Percentiles rank a stretch among this genome's conserved stretches.
These are phyloP conservation scores for Merodon equestris DNA, from an alignment of 2,888 invertebrate species.

Conservation along the genomic window DNA sequence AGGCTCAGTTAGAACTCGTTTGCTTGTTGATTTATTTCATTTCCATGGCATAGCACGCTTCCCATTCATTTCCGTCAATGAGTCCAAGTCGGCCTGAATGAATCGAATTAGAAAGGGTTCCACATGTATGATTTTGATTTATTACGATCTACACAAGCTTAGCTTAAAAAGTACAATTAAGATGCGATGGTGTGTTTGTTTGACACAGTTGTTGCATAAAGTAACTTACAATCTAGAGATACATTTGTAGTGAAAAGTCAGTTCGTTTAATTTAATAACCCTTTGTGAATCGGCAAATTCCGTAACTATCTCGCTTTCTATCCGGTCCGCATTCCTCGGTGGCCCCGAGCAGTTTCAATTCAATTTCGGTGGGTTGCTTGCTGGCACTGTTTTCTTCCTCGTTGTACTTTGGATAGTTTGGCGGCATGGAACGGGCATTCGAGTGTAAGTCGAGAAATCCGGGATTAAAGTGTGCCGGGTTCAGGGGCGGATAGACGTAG, in stretches of 20 bases:
- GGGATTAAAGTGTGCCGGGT: conserved; percentile 49
- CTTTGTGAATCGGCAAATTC: conserved; percentile 81
- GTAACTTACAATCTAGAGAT: conserved; percentile 43
- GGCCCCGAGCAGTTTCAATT: conserved; percentile 81
- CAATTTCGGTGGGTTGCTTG: conserved; percentile 42
- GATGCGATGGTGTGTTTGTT: conserved; percentile 15
- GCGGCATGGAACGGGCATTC: conserved; percentile 49
- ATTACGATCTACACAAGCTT: conserved; percentile 23
- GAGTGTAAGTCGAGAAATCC: conserved; percentile 40
- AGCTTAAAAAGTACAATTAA: conserved; percentile 9
- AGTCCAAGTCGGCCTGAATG: too few relatives aligned
- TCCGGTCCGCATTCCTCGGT: conserved; percentile 88
- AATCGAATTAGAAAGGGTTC: background rate
- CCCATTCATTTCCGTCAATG: too few relatives aligned
- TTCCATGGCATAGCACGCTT: too few relatives aligned
- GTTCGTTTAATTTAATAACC: conserved; percentile 73
- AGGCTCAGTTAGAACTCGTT: too few relatives aligned
- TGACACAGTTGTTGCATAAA: conserved; percentile 23
- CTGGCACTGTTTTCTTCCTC: conserved; percentile 53
- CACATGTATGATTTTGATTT: conserved; percentile 33
- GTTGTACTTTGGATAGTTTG: conserved; percentile 57
- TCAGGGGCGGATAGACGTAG: conserved; percentile 61
- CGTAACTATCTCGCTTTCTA: conserved; percentile 84
- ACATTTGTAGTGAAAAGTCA: conserved; percentile 34
- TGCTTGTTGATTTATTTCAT: too few relatives aligned